Conservation (phyloP, 2,888 invertebrate genomes). For the Phaedon cochleariae region DNA sequence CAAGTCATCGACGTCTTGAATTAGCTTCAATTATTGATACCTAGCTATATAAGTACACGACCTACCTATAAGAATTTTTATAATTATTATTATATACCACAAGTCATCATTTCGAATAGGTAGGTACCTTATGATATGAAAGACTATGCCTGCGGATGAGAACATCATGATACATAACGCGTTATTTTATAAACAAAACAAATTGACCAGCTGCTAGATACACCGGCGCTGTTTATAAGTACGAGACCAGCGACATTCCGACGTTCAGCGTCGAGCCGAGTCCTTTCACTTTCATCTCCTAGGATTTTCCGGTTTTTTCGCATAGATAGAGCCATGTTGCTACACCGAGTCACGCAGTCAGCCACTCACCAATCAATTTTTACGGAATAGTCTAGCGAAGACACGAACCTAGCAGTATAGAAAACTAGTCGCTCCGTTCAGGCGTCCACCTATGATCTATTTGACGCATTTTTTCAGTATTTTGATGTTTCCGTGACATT, state of each 20-base stretch:
- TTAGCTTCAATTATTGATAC: no score
- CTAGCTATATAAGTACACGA: no score
- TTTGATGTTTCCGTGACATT: constrained; percentile 16
- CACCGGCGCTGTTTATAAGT: constrained; percentile 38
- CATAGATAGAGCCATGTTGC: constrained; percentile 53
- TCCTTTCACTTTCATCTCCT: constrained; percentile 52
- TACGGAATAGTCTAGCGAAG: constrained; percentile 51
- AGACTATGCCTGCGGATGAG: no score
- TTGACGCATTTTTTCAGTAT: constrained; percentile 33
- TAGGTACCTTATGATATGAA: no score
- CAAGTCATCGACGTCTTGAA: no score
- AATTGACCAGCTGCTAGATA: constrained; percentile 47
- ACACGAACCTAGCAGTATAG: constrained; percentile 45
- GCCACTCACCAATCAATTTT: constrained; percentile 57
- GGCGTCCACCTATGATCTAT: constrained; percentile 45
- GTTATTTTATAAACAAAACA: constrained; percentile 35
- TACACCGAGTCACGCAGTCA: constrained; percentile 49
- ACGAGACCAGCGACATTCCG: constrained; percentile 37
- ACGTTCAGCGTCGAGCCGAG: constrained; percentile 30
- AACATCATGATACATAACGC: constrained; percentile 17
- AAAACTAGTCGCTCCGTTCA: constrained; percentile 34
- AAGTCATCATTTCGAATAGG: no score
- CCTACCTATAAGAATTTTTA: no score
- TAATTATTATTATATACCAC: no score
- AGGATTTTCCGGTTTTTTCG: constrained; percentile 41